Conservation (phyloP, 2,113 vertebrate species). For the Mormoops blainvillei region DNA sequence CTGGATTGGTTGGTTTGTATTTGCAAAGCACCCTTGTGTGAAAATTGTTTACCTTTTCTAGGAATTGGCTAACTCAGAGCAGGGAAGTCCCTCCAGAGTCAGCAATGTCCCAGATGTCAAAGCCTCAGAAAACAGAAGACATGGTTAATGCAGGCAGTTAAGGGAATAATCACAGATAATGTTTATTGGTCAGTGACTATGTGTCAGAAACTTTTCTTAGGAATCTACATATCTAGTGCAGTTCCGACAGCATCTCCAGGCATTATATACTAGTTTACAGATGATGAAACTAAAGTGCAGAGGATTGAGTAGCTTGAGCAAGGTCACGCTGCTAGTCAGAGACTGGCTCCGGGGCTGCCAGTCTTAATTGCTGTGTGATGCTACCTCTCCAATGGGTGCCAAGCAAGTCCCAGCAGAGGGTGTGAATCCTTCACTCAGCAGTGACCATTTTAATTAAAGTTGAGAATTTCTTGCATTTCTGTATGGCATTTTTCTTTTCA, state of each 20-base stretch:
- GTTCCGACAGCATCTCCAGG: neutral
- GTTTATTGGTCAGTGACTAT: neutral
- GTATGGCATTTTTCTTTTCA: neutral
- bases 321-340: neutral
- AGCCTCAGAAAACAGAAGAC: neutral
- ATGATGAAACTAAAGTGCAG: neutral
- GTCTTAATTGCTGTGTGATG: neutral
- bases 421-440: neutral
- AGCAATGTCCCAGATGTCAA: neutral
- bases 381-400: too few species aligned
- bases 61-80: neutral
- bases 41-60: neutral
- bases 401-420: neutral
- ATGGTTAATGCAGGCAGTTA: neutral
- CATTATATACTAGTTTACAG: neutral
- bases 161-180: neutral
- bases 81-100: neutral
- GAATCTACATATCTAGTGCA: neutral
- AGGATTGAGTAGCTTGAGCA: neutral
- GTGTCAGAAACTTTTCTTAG: neutral
- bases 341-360: neutral
- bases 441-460: neutral
- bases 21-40: neutral
- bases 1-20: neutral
- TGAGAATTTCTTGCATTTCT: neutral